A percentile compares a stretch with the other conserved stretches of the same genome.
These are phyloP conservation scores for Unio pictorum DNA, from an alignment of 2,888 invertebrate genomes.

Conservation along the genomic window DNA sequence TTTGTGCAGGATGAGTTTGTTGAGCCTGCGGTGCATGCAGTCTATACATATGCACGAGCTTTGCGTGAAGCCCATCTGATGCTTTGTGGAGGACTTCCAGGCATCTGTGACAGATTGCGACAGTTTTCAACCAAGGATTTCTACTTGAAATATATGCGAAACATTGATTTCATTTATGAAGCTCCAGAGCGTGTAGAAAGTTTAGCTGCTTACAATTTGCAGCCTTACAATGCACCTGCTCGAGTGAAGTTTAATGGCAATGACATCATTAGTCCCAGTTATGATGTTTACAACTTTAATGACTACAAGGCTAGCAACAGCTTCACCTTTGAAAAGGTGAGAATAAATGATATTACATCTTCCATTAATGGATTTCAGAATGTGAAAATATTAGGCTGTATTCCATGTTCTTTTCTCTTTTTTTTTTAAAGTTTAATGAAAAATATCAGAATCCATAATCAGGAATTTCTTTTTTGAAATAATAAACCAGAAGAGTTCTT, in stretches of 20 bases:
- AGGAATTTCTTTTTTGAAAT: too few relatives aligned
- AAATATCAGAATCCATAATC: too few relatives aligned
- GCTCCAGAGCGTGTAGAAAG: conserved; percentile 59
- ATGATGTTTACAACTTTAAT: conserved; percentile 63
- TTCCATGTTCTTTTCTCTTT: too few relatives aligned
- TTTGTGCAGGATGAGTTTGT: conserved; percentile 63
- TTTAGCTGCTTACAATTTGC: conserved; percentile 55
- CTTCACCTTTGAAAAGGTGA: conserved; percentile 55
- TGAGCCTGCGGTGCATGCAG: conserved; percentile 64
- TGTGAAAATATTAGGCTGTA: too few relatives aligned
- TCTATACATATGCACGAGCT: conserved; percentile 62
- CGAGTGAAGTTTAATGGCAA: conserved; percentile 48
- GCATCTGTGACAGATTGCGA: conserved; percentile 48
- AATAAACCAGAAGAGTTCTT: too few relatives aligned
- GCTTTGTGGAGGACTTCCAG: conserved; percentile 45
- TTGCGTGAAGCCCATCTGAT: conserved; percentile 55
- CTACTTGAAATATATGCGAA: conserved; percentile 53
- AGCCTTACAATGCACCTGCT: conserved; percentile 59
- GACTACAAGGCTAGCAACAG: conserved; percentile 33
- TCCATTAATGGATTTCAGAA: too few relatives aligned
- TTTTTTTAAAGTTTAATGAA: too few relatives aligned
- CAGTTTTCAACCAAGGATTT: conserved; percentile 49
- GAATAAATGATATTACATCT: conserved; percentile 1
- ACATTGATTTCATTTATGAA: conserved; percentile 59
- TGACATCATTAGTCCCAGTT: conserved; percentile 56